Evolutionary conservation across 2,113 vertebrate species (phyloP).

Genomic region (Microcebus tavaratra): DNA sequence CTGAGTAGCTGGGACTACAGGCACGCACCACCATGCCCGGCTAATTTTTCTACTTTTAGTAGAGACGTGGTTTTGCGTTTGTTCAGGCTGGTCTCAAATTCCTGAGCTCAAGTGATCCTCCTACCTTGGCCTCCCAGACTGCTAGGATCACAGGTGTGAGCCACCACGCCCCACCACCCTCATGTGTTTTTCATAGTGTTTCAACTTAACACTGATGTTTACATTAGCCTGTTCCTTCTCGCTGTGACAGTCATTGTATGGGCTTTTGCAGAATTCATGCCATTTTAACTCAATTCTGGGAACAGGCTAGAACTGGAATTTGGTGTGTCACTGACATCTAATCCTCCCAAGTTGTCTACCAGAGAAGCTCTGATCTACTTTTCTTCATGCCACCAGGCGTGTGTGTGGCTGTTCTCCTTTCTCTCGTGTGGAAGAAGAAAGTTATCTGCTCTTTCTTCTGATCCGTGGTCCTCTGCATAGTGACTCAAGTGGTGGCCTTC

Average conservation of each 20-base stretch:
- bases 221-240: not conserved
- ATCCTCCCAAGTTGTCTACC: not conserved
- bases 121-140: too few species aligned
- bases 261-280: not conserved
- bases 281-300: not conserved
- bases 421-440: not conserved
- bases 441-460: not conserved
- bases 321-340: accelerated
- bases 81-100: too few species aligned
- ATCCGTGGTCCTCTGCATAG: not conserved
- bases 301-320: not conserved
- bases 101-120: too few species aligned
- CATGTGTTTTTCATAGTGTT: not conserved
- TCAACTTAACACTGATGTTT: not conserved
- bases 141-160: too few species aligned
- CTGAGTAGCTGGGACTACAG: too few species aligned
- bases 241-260: not conserved
- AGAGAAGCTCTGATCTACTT: not conserved
- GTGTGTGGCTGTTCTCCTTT: too few species aligned
- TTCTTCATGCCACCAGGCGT: not conserved
- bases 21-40: too few species aligned
- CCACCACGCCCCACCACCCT: accelerated
- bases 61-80: too few species aligned
- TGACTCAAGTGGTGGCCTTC: too few species aligned
- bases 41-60: too few species aligned